Evolutionary conservation across 2,797 vertebrate genomes (phyloP).

Genomic region (Sebastes iracundus): DNA sequence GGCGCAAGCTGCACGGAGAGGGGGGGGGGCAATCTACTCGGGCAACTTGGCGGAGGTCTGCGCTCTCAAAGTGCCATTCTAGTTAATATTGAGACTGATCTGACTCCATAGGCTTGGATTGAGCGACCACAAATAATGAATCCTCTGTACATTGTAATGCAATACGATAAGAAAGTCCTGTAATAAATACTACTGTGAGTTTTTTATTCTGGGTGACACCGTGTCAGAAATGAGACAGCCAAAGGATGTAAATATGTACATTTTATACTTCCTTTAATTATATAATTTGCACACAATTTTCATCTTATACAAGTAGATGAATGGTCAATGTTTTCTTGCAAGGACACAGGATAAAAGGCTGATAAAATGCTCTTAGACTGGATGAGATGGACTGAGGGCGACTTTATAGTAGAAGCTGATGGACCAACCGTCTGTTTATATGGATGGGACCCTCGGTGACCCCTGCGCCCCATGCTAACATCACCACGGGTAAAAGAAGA

Average conservation of each 20-base stretch:
- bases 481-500: slow-evolving; percentile 14
- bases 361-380: not conserved
- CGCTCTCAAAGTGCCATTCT: too few species aligned
- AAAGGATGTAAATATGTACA: not conserved
- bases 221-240: not conserved
- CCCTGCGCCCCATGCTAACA: not conserved
- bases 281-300: not conserved
- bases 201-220: not conserved
- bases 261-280: not conserved
- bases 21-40: too few species aligned
- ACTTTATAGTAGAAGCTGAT: not conserved
- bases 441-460: not conserved
- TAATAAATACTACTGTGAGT: too few species aligned
- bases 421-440: not conserved
- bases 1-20: too few species aligned
- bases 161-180: not conserved
- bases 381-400: not conserved
- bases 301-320: not conserved
- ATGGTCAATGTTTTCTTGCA: not conserved
- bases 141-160: not conserved
- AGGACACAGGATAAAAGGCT: not conserved
- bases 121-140: not conserved
- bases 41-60: too few species aligned
- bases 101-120: too few species aligned
- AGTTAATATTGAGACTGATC: too few species aligned